Conservation (phyloP, 2,113 vertebrate genomes). For the Mesitornis unicolor region DNA sequence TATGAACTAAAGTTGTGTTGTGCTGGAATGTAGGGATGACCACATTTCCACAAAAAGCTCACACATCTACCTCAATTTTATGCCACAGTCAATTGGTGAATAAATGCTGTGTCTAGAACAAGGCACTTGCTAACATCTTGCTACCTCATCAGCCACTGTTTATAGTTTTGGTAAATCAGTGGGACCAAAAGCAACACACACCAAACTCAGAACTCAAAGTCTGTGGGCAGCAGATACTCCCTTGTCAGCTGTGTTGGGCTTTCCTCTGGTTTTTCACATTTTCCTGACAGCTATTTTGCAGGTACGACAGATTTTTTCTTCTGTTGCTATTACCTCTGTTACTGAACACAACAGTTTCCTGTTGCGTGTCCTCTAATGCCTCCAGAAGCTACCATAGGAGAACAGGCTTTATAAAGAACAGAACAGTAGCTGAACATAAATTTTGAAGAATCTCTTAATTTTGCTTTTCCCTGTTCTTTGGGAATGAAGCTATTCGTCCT, state of each 20-base stretch:
- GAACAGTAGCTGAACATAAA: background rate
- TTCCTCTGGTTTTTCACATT: background rate
- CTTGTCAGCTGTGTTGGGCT: background rate
- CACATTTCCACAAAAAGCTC: background rate
- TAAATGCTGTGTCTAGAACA: background rate
- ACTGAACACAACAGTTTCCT: background rate
- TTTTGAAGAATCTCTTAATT: background rate
- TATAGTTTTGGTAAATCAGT: background rate
- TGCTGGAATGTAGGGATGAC: background rate
- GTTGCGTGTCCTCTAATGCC: background rate
- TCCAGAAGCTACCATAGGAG: background rate
- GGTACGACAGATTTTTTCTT: background rate
- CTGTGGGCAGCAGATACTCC: background rate
- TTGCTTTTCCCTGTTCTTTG: background rate
- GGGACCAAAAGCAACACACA: background rate
- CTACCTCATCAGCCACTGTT: background rate
- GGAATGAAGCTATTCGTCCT: background rate
- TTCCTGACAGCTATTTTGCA: background rate
- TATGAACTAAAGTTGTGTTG: background rate
- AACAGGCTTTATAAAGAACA: background rate
- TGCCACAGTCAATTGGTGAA: background rate
- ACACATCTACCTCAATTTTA: background rate
- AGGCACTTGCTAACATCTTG: background rate
- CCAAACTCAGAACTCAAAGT: fast-evolving
- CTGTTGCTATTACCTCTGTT: background rate